Percentiles rank a stretch among this genome's conserved stretches.
phyloP scores from a whole-genome alignment of 2,113 vertebrate genomes.

The Microcebus lehilahytsara region DNA sequence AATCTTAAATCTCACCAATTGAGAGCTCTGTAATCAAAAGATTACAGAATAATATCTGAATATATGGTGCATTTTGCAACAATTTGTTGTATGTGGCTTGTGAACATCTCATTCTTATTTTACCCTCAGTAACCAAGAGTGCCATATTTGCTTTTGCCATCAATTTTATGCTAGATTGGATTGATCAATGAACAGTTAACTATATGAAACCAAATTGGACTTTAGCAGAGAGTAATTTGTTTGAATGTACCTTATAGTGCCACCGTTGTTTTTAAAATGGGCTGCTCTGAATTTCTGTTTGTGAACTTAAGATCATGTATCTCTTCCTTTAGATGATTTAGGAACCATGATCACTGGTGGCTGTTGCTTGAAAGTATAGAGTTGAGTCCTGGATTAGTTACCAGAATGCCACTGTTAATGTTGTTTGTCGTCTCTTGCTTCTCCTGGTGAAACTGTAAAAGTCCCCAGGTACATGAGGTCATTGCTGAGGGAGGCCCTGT shows the following conservation, averaged over 20 bases:
- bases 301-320: not conserved
- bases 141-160: not conserved
- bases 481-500: not conserved
- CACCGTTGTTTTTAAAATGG: not conserved
- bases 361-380: not conserved
- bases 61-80: not conserved
- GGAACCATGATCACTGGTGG: not conserved
- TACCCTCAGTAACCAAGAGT: not conserved
- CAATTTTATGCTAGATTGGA: not conserved
- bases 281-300: not conserved
- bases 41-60: not conserved
- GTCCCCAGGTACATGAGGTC: not conserved
- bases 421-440: not conserved
- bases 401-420: not conserved
- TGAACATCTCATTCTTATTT: not conserved
- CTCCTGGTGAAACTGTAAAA: not conserved
- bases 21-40: not conserved
- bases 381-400: not conserved
- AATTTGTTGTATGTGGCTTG: not conserved
- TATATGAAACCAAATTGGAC: not conserved
- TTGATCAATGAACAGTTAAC: not conserved
- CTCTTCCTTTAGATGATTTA: not conserved
- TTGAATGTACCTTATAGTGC: not conserved
- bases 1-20: not conserved
- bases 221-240: not conserved